phyloP scores from a whole-genome alignment of 2,797 vertebrate genomes.

The Ammospiza maritima region DNA sequence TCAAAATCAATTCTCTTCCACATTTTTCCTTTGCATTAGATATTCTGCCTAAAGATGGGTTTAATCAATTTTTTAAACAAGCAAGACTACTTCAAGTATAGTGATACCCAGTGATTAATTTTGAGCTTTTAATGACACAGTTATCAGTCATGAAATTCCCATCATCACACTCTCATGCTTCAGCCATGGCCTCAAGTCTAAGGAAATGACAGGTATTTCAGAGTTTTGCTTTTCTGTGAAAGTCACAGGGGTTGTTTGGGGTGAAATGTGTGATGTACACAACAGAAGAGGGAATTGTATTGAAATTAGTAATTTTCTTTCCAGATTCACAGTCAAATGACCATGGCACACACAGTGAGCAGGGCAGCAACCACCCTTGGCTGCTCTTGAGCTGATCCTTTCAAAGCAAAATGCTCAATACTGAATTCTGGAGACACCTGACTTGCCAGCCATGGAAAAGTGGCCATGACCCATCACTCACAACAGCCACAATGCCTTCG shows the following conservation, averaged over 20 bases:
- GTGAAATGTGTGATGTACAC: not conserved
- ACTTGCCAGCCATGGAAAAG: not conserved
- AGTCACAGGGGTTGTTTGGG: not conserved
- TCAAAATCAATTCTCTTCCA: slow-evolving; percentile 19
- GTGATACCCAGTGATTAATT: not conserved
- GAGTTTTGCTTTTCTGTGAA: not conserved
- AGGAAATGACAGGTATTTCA: not conserved
- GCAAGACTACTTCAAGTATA: not conserved
- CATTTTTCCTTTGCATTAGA: not conserved
- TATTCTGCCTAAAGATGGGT: slow-evolving; percentile 3
- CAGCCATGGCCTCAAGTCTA: not conserved
- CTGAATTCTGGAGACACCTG: not conserved
- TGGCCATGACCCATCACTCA: not conserved
- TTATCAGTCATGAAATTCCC: slow-evolving; percentile 19
- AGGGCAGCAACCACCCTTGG: not conserved
- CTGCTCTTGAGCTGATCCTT: not conserved
- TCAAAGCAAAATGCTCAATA: not conserved
- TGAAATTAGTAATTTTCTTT: not conserved
- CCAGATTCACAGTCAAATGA: not conserved
- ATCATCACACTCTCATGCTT: not conserved
- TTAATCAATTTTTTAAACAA: slow-evolving; percentile 29
- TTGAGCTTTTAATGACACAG: not conserved
- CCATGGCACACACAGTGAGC: not conserved
- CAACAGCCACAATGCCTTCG: not conserved
- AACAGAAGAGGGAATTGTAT: not conserved